Evolutionary conservation across 2,797 vertebrate species (phyloP), one percentile per base, ranked within the genome.

Genomic region (Sebastiscus albofasciatus): DNA sequence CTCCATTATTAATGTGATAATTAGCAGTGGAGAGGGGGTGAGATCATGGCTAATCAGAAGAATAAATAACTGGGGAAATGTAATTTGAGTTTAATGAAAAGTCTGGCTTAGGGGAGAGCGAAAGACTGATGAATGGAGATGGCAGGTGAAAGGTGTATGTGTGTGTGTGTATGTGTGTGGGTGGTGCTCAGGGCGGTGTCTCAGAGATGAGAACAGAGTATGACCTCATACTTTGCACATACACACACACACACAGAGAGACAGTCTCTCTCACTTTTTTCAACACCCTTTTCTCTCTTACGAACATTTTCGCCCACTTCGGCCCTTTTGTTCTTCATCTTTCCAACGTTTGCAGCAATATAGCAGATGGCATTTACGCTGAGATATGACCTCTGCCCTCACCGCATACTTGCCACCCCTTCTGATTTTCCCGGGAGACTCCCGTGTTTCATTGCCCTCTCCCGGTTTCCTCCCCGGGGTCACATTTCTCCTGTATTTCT

Each of bases 1-100:
- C 79, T 93, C 79, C 80, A 95, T 96, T 96, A 96, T 96, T 96
- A 93, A 96, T 95, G 93, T 85, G 88, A 94, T 95, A 90, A 96
- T 96, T 96, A 96, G 90, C 86, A 81, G 81, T 5, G n/a, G 84
- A 79, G 73, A 89, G 79, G 90, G 36, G 84, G 86, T 94, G 94
- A 94, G 93, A 94, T 96, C 89, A 90, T 78, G 65, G 70, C 88
- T 95, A 94, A 95, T 91, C 94, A 91, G 89, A 87, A 92, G 93
- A 92, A 95, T 94, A 95, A 95, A 95, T 94, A 96, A 93, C 89
- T 72, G 70, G 80, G 90, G 88, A 90, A 94, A 94, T 88, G 93
- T 94, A 88, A 94, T 95, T 94, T 91, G 88, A 92, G 80, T 90
- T 93, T 94, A 95, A 95, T 95, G 91, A 94, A 95, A 93, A 90